Conservation (phyloP, 2,113 vertebrate species). For the Charadrius vociferus region DNA sequence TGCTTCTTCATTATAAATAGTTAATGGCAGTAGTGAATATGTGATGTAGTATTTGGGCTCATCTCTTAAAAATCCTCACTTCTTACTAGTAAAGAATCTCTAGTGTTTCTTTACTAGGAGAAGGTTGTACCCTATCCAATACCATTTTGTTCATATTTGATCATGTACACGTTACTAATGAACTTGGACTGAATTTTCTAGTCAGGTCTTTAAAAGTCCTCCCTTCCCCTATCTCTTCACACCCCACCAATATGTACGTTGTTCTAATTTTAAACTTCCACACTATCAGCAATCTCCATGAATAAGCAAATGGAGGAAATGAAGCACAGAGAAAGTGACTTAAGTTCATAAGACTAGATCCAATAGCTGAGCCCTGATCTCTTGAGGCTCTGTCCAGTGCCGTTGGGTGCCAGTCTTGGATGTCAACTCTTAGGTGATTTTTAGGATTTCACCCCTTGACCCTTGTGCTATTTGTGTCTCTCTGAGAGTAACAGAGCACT, state of each 20-base stretch:
- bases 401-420: not conserved
- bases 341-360: not conserved
- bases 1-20: not conserved
- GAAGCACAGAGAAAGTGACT: not conserved
- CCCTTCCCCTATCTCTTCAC: not conserved
- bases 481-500: not conserved
- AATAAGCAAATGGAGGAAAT: not conserved
- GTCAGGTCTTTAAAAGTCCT: not conserved
- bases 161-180: not conserved
- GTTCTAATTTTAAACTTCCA: not conserved
- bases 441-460: not conserved
- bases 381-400: not conserved
- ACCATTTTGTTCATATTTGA: not conserved
- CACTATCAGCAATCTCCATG: not conserved
- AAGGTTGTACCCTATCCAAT: not conserved
- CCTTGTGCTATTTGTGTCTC: not conserved
- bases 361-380: not conserved
- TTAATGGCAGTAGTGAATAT: not conserved
- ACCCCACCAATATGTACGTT: not conserved
- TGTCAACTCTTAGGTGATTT: not conserved
- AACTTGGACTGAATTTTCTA: not conserved
- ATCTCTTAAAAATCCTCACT: not conserved
- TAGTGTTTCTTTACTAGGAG: not conserved
- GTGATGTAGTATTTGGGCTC: not conserved
- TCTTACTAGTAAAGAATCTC: not conserved